Evolutionary conservation across 2,113 vertebrate genomes (phyloP).

Genomic region (Gallinago jamesoni): DNA sequence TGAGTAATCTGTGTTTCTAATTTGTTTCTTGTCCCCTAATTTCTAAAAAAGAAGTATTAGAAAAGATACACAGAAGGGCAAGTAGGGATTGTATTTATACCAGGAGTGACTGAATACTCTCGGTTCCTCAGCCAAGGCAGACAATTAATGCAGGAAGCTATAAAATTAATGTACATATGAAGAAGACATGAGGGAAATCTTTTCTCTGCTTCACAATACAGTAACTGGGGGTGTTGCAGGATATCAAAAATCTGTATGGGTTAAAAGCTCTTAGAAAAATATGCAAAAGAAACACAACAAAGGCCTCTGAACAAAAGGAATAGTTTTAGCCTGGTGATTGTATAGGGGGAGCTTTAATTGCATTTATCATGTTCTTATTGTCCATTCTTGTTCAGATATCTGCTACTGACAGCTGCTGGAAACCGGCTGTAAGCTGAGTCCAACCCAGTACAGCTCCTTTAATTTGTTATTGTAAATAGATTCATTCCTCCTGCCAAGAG

Average conservation of each 20-base stretch:
- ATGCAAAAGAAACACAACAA: background rate
- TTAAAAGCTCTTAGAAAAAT: background rate
- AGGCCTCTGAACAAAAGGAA: background rate
- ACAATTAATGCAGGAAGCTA: background rate
- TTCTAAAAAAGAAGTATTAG: background rate
- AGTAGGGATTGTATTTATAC: background rate
- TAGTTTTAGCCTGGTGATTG: background rate
- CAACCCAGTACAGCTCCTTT: background rate
- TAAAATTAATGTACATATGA: background rate
- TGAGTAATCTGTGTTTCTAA: background rate
- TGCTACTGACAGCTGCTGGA: conserved; percentile 5
- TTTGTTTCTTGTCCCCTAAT: background rate
- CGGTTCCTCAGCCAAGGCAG: background rate
- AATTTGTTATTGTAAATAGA: conserved; percentile 44
- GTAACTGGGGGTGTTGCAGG: background rate
- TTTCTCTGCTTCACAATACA: background rate
- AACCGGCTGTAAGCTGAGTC: background rate
- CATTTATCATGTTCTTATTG: background rate
- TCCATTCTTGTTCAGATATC: background rate
- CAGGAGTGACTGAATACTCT: background rate
- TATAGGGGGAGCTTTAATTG: background rate
- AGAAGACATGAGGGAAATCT: background rate
- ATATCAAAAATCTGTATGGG: rapidly evolving
- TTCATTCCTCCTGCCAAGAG: conserved; percentile 6
- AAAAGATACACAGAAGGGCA: background rate